Evolutionary conservation across 2,888 invertebrate genomes (phyloP).

Genomic region (Agriopis marginaria): DNA sequence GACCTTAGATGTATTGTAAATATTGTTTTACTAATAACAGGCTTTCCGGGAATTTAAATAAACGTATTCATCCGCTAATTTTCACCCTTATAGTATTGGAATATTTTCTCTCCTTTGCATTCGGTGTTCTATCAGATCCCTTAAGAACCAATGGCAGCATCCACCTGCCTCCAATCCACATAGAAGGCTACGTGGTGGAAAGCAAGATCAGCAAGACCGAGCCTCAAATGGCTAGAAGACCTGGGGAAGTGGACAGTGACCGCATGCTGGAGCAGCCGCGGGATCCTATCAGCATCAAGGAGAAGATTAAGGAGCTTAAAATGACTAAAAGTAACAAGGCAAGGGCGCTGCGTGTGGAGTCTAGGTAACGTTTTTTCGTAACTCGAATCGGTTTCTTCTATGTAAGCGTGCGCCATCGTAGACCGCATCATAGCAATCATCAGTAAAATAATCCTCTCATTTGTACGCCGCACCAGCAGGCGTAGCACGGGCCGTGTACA

Average conservation of each 20-base stretch:
- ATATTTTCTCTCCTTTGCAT: too few relatives aligned
- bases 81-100: too few relatives aligned
- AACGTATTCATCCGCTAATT: not conserved
- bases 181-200: conserved; percentile 54
- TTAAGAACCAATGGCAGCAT: conserved; percentile 44
- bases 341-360: conserved; percentile 37
- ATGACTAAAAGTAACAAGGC: conserved; percentile 42
- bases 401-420: too few relatives aligned
- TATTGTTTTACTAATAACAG: too few relatives aligned
- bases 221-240: not conserved
- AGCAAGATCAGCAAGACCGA: conserved; percentile 44
- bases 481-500: too few relatives aligned
- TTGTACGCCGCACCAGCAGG: too few relatives aligned
- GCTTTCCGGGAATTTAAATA: not conserved
- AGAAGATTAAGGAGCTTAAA: conserved; percentile 73
- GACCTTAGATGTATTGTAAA: too few relatives aligned
- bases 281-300: conserved; percentile 67
- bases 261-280: conserved; percentile 21
- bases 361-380: conserved; percentile 28
- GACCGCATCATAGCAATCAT: too few relatives aligned
- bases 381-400: too few relatives aligned
- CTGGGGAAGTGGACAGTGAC: conserved; percentile 23
- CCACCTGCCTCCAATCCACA: conserved; percentile 70
- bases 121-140: conserved; percentile 42
- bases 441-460: too few relatives aligned